Evolutionary conservation across 2,797 vertebrate genomes (phyloP), one percentile per base, ranked within the genome.

Genomic region (Anguilla obscura): DNA sequence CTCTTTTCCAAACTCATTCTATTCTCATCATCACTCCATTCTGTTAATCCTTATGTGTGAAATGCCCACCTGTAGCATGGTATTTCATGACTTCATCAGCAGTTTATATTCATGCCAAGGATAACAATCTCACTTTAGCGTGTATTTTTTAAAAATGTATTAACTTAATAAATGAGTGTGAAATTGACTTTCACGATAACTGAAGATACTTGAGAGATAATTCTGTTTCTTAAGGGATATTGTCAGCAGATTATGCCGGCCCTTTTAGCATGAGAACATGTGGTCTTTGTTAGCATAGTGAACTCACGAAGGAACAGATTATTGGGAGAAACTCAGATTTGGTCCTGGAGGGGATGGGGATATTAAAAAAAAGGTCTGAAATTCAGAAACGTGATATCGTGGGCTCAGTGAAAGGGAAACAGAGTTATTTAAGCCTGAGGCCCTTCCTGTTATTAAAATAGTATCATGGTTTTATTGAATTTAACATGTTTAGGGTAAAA

Each of bases 391-490:
- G 89, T 94, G 95, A 96, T 96, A 95, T 85, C 87, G 88, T 69
- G 91, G 90, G 90, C 89, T 92, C 91, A 87, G 89, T 92, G 93
- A 89, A 95, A 96, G 93, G 94, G 95, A 96, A 95, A 94, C 95
- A 95, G 92, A 92, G 94, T 94, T 94, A 93, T 94, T 94, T 94
- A 92, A 94, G 94, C 94, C 92, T 90, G 91, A 88, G 94, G 93
- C 93, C 91, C 95, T 96, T 95, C 93, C 92, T 96, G 93, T 95
- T 94, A 95, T 95, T 96, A 94, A 95, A 96, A 94, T 90, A 93
- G 93, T 93, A 95, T 95, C 93, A 93, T 88, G 90, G 93, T 94
- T 95, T 96, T 95, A 96, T 96, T 96, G 93, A 96, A 94, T 96
- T 95, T 93, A 95, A 92, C 93, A 93, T 96, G 94, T 96, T 96